Base-by-base conservation (phyloP, 1,140 invertebrate species). In the Drosophila cardini region DNA sequence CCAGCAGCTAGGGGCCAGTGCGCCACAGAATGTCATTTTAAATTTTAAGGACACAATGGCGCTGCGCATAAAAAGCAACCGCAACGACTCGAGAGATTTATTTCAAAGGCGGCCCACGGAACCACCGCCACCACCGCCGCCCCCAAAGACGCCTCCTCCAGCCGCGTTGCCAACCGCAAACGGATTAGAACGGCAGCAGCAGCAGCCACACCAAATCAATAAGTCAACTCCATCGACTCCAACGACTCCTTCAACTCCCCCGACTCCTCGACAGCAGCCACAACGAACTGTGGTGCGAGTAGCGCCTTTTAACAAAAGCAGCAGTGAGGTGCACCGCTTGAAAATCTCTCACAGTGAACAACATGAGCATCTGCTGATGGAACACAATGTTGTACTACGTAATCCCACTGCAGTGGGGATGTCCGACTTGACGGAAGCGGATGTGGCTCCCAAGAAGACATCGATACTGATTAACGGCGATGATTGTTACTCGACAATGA, bases 41-140 rank as follows among this genome's bases (percentile, higher is more conserved):
- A 82, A 90, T 90, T 95, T 96, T 92, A 93, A 94, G 93, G 94
- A 97, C 85, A 96, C 96, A 13, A 97, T 97, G 96, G 95, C 96
- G 15, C 92, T 97, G 68, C 94, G 95, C 76, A 93, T 94, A n/a
- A 94, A 94, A 81, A 93, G 93, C 72, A 94, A 93, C 79, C 91
- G 94, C 84, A 93, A 92, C 46, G 94, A 94, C 90, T 93, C 94
- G 40, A 93, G 94, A 84, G 93, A 94, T 92, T 93, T 94, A 79
- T 94, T 94, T 85, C 82, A 90, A 78, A 80, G 72, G 64, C 78
- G 91, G 62, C 93, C 92, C 48, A 83, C 72, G 18, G 85, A 90
- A 61, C 93, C 93, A 32, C 93, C 93, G 40, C 93, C 93, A 16
- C 89, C 91, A 21, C 91, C 92, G 46, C 92, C 92, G 18, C 52